Conservation (phyloP, 2,888 invertebrate species). For the Nebria brevicollis region DNA sequence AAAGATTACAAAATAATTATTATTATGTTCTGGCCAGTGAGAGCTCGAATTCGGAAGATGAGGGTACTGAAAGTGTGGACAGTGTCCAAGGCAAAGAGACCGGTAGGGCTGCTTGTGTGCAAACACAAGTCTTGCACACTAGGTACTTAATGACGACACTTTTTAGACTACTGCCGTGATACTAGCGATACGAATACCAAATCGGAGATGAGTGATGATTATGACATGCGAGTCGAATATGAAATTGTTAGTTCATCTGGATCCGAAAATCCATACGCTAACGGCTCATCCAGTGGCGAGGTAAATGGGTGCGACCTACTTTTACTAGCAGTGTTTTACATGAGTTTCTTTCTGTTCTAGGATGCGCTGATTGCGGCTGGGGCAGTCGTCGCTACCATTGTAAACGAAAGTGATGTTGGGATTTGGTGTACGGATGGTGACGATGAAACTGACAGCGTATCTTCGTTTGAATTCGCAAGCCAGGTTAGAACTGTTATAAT, state of each 20-base stretch:
- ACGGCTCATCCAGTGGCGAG: conserved; percentile 67
- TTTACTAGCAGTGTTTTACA: background rate
- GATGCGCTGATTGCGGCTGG: conserved; percentile 52
- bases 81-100: conserved; percentile 75
- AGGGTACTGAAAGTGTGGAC: conserved; percentile 69
- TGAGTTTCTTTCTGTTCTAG: conserved; percentile 2
- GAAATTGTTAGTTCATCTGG: conserved; percentile 50
- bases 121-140: conserved; percentile 43
- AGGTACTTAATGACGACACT: conserved; percentile 47
- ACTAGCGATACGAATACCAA: conserved; percentile 59
- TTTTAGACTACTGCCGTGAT: conserved; percentile 61
- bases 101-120: conserved; percentile 63
- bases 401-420: conserved; percentile 57
- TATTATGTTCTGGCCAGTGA: conserved; percentile 62
- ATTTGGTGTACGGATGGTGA: conserved; percentile 60
- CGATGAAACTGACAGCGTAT: conserved; percentile 50
- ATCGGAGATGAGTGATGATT: conserved; percentile 52
- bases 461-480: conserved; percentile 7
- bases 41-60: conserved; percentile 60
- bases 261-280: conserved; percentile 51
- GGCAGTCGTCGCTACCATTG: conserved; percentile 58
- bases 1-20: conserved; percentile 45
- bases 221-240: conserved; percentile 57
- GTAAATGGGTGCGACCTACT: conserved; percentile 50
- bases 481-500: conserved; percentile 15